These are phyloP conservation scores for Mythimna ferrago DNA, from an alignment of 2,888 invertebrate species.

Conservation along the genomic window DNA sequence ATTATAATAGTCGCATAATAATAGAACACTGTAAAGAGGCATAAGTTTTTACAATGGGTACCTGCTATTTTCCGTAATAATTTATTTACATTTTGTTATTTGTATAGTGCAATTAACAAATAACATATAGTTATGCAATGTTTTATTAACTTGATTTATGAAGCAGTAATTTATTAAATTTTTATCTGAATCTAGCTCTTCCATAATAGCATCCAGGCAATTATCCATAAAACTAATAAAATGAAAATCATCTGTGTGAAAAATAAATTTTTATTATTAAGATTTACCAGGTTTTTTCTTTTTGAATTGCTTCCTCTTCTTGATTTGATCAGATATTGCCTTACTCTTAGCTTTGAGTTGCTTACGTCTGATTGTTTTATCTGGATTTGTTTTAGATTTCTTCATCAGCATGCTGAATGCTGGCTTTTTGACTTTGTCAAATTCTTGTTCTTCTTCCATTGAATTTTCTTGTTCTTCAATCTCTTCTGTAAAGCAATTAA, in stretches of 20 bases:
- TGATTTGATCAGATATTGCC: constrained; percentile 86
- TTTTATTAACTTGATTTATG: constrained; percentile 25
- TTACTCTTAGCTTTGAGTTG: constrained; percentile 87
- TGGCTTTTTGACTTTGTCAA: constrained; percentile 67
- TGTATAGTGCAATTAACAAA: constrained; percentile 2
- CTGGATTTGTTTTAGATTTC: constrained; percentile 79
- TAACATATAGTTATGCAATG: not conserved
- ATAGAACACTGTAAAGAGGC: not conserved
- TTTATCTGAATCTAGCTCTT: constrained; percentile 48
- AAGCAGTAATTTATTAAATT: constrained; percentile 1
- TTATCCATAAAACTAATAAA: constrained; percentile 28
- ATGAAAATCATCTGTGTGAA: constrained; percentile 65
- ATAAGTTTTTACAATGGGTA: not conserved
- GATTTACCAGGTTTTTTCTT: constrained; percentile 81
- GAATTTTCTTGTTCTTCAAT: constrained; percentile 69
- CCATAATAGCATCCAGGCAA: constrained; percentile 38
- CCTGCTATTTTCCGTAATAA: not conserved
- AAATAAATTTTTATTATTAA: constrained; percentile 67
- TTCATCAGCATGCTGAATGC: constrained; percentile 71
- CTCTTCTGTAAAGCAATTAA: constrained; percentile 77
- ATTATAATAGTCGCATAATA: not conserved
- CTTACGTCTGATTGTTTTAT: constrained; percentile 87
- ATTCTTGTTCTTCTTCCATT: constrained; percentile 68
- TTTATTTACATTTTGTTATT: not conserved
- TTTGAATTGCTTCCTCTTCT: constrained; percentile 84